Percentiles rank a stretch among this genome's conserved stretches.
Conservation (phyloP, 2,888 invertebrate genomes). For the Pristionchus fissidentatus region DNA sequence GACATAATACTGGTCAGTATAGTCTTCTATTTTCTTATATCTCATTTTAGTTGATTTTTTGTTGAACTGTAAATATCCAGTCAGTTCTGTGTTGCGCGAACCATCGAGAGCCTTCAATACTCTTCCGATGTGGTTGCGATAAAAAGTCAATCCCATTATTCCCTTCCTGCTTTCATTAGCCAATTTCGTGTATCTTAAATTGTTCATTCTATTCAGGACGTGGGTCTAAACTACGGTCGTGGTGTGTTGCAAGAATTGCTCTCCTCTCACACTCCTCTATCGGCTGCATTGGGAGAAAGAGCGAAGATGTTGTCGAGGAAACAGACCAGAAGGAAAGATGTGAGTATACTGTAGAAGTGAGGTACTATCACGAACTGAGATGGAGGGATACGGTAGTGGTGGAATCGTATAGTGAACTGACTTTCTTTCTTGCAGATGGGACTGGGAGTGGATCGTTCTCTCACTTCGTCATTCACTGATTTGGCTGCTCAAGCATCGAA, state of each 20-base stretch:
- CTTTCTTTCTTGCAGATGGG: slow-evolving; percentile 28
- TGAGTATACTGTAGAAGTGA: background rate
- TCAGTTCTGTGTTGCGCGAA: no score
- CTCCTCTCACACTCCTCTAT: slow-evolving; percentile 56
- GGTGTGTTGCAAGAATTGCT: slow-evolving; percentile 57
- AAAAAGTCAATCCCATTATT: background rate
- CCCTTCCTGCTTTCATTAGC: no score
- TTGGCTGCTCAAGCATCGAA: slow-evolving; percentile 74
- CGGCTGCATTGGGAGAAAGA: slow-evolving; percentile 56
- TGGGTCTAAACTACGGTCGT: slow-evolving; percentile 63
- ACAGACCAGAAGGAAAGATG: slow-evolving; percentile 42
- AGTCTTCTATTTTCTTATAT: background rate
- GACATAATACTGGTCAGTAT: slow-evolving; percentile 64
- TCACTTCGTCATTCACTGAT: slow-evolving; percentile 73
- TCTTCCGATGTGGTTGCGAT: no score
- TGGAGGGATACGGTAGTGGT: slow-evolving; percentile 9
- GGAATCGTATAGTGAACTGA: background rate
- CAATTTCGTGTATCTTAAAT: no score
- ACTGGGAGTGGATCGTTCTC: slow-evolving; percentile 44
- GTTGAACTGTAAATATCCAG: no score
- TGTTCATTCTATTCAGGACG: no score
- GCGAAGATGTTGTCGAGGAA: slow-evolving; percentile 44
- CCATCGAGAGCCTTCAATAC: no score
- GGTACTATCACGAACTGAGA: no score
- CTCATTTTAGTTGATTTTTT: no score